A percentile compares a stretch with the other conserved stretches of the same genome.
These are phyloP conservation scores for Taenioides sp. DNA, from an alignment of 2,797 vertebrate genomes.

Conservation along the genomic window DNA sequence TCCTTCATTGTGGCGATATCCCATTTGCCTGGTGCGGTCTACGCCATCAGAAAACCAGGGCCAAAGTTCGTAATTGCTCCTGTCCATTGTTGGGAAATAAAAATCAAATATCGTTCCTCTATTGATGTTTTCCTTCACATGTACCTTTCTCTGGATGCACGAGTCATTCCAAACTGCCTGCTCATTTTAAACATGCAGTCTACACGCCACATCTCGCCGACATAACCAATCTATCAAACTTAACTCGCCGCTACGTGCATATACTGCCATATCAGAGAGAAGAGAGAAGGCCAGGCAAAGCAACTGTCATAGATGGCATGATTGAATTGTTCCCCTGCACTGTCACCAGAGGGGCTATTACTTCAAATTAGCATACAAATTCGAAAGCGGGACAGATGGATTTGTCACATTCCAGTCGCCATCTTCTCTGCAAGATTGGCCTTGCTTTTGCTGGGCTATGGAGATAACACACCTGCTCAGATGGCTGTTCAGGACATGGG, in stretches of 20 bases:
- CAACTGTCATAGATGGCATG: constrained; percentile 81
- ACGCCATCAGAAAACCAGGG: constrained; percentile 26
- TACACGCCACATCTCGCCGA: constrained; percentile 64
- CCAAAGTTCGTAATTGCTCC: constrained; percentile 44
- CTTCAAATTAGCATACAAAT: constrained; percentile 89
- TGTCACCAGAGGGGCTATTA: constrained; percentile 86
- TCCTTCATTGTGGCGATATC: constrained; percentile 41
- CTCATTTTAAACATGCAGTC: constrained; percentile 72
- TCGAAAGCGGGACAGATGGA: constrained; percentile 86
- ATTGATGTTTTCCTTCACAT: constrained; percentile 54
- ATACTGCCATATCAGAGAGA: constrained; percentile 72
- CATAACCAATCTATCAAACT: constrained; percentile 77
- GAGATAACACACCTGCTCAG: constrained; percentile 83
- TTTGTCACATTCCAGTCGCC: constrained; percentile 85
- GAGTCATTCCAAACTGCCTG: constrained; percentile 71
- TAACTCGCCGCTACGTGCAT: constrained; percentile 64
- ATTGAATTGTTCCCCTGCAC: constrained; percentile 86
- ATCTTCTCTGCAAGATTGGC: constrained; percentile 82
- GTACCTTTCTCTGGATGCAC: constrained; percentile 43
- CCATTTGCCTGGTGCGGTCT: constrained; percentile 25
- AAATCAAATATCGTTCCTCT: constrained; percentile 47
- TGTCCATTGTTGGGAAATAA: constrained; percentile 31
- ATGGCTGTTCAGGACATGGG: constrained; percentile 49
- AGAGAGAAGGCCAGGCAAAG: constrained; percentile 59
- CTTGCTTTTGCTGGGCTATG: constrained; percentile 76